phyloP scores from a whole-genome alignment of 2,888 invertebrate genomes.

The Cordilura impudica region DNA sequence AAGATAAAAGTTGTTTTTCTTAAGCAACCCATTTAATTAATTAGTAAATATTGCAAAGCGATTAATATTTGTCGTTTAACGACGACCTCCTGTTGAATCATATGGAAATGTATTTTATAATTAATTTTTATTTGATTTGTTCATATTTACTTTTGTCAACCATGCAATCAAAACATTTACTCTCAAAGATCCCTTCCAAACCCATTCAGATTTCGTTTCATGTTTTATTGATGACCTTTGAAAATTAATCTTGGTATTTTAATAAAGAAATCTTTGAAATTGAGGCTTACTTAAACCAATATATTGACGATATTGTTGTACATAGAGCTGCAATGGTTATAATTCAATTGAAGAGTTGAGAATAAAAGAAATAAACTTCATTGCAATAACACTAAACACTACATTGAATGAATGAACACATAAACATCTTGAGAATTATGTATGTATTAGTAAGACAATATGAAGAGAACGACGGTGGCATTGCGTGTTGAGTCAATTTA shows the following conservation, averaged over 20 bases:
- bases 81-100: no score
- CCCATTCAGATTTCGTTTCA: background rate
- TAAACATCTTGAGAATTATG: slow-evolving; percentile 36
- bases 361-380: slow-evolving; percentile 8
- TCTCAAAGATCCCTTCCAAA: background rate
- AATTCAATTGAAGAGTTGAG: slow-evolving; percentile 43
- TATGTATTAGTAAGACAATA: slow-evolving; percentile 27
- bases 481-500: slow-evolving; percentile 53
- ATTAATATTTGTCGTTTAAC: no score
- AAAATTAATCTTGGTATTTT: slow-evolving; percentile 49
- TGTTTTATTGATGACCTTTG: slow-evolving; percentile 4
- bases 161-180: background rate
- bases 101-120: no score
- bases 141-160: background rate
- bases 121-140: background rate
- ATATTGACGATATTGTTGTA: slow-evolving; percentile 5
- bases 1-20: no score
- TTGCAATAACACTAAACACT: slow-evolving; percentile 20
- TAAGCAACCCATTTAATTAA: no score
- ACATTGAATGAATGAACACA: no score
- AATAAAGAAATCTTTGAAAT: slow-evolving; percentile 18
- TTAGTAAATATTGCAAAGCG: no score
- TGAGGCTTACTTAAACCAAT: slow-evolving; percentile 23
- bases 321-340: slow-evolving; percentile 38
- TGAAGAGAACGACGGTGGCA: slow-evolving; percentile 51